phyloP scores from a whole-genome alignment of 1,140 invertebrate species.

The Brachionus sp. region DNA sequence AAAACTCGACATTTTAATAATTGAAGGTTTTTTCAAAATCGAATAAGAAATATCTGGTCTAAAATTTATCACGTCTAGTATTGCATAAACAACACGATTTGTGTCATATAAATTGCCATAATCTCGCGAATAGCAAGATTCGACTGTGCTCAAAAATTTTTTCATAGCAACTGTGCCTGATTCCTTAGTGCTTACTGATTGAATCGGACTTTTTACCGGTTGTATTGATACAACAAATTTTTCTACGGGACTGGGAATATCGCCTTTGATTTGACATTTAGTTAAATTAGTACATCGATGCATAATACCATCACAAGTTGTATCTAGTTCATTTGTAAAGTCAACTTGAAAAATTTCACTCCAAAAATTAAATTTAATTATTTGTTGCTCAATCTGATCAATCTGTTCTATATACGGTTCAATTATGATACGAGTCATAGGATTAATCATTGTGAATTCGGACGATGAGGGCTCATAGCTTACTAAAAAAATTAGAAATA shows the following conservation, averaged over 20 bases:
- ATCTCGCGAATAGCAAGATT: background rate
- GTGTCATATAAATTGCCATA: background rate
- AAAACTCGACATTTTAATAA: slow-evolving; percentile 2
- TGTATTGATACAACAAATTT: background rate
- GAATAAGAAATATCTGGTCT: background rate
- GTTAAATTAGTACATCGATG: slow-evolving; percentile 1
- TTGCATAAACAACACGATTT: background rate
- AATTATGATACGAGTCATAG: slow-evolving; percentile 5
- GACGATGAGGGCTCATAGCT: background rate
- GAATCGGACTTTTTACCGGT: background rate
- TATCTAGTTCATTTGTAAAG: background rate
- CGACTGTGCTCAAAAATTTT: background rate
- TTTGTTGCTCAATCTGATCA: background rate
- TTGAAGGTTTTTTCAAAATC: background rate
- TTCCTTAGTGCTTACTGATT: background rate
- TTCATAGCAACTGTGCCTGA: background rate
- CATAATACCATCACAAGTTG: background rate
- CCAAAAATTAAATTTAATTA: background rate
- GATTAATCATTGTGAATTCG: background rate
- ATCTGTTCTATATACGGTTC: background rate
- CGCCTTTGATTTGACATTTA: background rate
- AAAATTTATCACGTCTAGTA: background rate
- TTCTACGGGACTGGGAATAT: background rate
- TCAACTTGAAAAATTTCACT: background rate
- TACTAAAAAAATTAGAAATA: background rate